phyloP scores from a whole-genome alignment of 2,888 invertebrate species.

The Brassicogethes aeneus region DNA sequence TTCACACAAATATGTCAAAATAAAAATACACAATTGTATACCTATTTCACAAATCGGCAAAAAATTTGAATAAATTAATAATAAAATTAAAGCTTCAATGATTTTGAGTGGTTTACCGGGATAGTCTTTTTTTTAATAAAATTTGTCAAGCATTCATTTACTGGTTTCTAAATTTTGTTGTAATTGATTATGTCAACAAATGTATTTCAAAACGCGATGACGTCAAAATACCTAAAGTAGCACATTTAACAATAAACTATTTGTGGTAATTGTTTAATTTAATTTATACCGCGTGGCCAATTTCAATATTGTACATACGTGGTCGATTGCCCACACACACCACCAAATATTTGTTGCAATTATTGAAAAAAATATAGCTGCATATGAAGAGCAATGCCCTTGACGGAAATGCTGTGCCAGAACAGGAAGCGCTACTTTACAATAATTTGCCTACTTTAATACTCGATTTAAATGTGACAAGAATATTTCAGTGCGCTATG shows the following conservation, averaged over 20 bases:
- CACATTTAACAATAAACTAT: neutral
- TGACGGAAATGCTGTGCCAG: slow-evolving; percentile 24
- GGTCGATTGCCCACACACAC: no score
- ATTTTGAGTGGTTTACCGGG: no score
- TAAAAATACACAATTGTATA: no score
- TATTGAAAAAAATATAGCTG: no score
- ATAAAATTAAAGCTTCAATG: no score
- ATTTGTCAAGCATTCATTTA: neutral
- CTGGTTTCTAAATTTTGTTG: slow-evolving; percentile 1
- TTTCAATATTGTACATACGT: no score
- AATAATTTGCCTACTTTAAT: slow-evolving; percentile 29
- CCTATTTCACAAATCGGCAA: no score
- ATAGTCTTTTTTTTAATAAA: neutral
- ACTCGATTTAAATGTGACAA: neutral
- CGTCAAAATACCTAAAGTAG: slow-evolving; percentile 4
- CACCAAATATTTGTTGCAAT: no score
- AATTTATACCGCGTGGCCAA: no score
- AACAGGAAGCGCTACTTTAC: slow-evolving; percentile 33
- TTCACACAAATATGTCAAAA: no score
- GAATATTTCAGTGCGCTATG: neutral
- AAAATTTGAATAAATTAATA: no score
- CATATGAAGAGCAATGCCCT: slow-evolving; percentile 27
- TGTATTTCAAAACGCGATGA: slow-evolving; percentile 10
- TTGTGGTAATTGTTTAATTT: neutral
- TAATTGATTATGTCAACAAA: slow-evolving; percentile 11